Base-by-base conservation (phyloP, 2,113 vertebrate species). In the Carassius auratus region DNA sequence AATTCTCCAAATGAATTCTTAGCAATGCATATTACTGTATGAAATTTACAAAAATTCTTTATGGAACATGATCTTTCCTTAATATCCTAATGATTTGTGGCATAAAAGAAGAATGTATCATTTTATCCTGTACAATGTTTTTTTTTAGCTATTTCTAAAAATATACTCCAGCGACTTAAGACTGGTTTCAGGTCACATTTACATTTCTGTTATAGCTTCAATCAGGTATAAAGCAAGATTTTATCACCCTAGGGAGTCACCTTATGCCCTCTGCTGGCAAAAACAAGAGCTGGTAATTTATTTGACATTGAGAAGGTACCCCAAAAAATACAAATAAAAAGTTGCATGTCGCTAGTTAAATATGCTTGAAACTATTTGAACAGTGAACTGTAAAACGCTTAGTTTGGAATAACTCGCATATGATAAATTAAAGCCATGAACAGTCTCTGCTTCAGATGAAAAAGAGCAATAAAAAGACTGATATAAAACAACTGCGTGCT, bases 201-300 rank as follows among this genome's bases (percentile, higher is more conserved):
- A 76, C 59, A 76, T 3, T 62, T 71, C 36, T 71, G 68, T 38
- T 14, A 33, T 17, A 36, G 6, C 17, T 36, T 68, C 66, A 71
- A 38, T 69, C 66, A 38, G 33, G 33, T 21, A 38, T 30, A 21
- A 21, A 38, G 17, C 68, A 38, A 0, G 8, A 8, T 21, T 10
- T 5, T 38, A 52, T n/a, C 42, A 71, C 1, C 0, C 17, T 38
- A 21, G 66, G 21, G 1, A 50, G 21, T 59, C 30, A 1, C 19
- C 21, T 78, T 30, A 76, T 71, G 83, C 61, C 83, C 78, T 38
- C 83, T 85, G 36, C 77, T 81, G 36, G 50, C 8, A 12, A 26
- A 23, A 36, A 30, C 9, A 59, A 5, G 55, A 15, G 14, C 19
- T 52, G 21, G 55, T 64, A 8, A 3, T 69, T 36, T 30, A 8